Evolutionary conservation across 1,140 invertebrate genomes (phyloP).

Genomic region (Sinella curviseta): DNA sequence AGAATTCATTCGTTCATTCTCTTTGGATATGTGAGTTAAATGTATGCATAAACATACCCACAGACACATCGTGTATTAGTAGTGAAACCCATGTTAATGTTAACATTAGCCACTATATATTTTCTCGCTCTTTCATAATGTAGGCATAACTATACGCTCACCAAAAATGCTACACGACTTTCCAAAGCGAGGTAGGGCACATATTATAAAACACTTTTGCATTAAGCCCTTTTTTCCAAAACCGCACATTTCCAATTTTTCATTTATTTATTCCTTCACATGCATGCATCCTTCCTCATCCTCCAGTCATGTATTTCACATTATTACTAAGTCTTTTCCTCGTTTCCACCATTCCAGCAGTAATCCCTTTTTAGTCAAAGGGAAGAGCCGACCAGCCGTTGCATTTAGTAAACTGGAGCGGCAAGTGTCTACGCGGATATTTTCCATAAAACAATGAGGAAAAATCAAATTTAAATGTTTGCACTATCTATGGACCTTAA

Average conservation of each 20-base stretch:
- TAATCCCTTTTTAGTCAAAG: background rate
- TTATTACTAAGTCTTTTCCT: background rate
- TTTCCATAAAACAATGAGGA: too few relatives aligned
- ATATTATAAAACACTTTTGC: background rate
- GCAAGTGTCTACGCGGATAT: too few relatives aligned
- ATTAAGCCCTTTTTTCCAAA: background rate
- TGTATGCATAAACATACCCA: background rate
- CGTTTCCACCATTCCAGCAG: background rate
- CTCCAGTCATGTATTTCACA: too few relatives aligned
- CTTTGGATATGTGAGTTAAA: background rate
- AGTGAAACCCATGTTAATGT: background rate
- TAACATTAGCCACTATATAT: background rate
- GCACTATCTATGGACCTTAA: too few relatives aligned
- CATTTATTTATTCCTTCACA: constrained; percentile 13
- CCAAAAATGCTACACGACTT: background rate
- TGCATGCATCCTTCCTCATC: background rate
- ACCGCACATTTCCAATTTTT: constrained; percentile 24
- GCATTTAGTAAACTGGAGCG: too few relatives aligned
- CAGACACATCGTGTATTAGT: background rate
- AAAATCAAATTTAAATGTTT: too few relatives aligned
- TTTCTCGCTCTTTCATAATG: background rate
- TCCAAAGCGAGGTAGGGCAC: background rate
- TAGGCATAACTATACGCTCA: background rate
- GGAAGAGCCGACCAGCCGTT: too few relatives aligned
- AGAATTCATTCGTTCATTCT: background rate